Evolutionary conservation across 2,888 invertebrate species (phyloP), one percentile per base, ranked within the genome.

Genomic region (Camponotus fellah): DNA sequence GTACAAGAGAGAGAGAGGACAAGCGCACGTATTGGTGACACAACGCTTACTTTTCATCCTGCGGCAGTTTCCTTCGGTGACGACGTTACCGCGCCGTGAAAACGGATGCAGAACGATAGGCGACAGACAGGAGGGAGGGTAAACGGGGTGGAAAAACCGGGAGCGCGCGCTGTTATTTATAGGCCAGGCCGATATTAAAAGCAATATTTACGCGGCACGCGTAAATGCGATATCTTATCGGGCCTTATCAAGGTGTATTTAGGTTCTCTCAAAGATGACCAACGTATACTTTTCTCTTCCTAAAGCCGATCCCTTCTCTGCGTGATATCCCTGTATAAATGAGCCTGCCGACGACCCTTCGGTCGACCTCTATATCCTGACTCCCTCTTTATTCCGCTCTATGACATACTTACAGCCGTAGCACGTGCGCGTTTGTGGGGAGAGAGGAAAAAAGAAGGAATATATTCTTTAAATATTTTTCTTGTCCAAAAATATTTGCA

Each of bases 161-260:
- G 62, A 64, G 58, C 80, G 75, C 66, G 77, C 76, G 75, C 80
- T 76, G 81, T 92, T 92, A 91, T 91, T 91, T 91, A 91, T 91
- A 90, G 85, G 76, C 81, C 32, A 68, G 66, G 60, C 79, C 82
- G 69, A 46, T 34, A 58, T 58, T 58, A 58, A 21, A 58, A n/a
- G 21, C 58, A 21, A 58, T 53, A 53, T 53, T 53, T 53, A 53
- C 49, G 49, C 49, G 49, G 6, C 8, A 53, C 49, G 17, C 49
- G 49, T 53, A 53, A 53, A 53, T 53, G 60, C 86, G 86, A 88
- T 88, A 86, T 66, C 84, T 88, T 91, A 89, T 91, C 90, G 64
- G 62, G 40, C 32, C 75, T 88, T 89, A 88, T 88, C 88, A 69
- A 69, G 69, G 76, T 14, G 46, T 83, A 81, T 53, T 49, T 37